These are phyloP conservation scores for Ailurus styani DNA, from an alignment of 2,113 vertebrate species.

Conservation along the genomic window DNA sequence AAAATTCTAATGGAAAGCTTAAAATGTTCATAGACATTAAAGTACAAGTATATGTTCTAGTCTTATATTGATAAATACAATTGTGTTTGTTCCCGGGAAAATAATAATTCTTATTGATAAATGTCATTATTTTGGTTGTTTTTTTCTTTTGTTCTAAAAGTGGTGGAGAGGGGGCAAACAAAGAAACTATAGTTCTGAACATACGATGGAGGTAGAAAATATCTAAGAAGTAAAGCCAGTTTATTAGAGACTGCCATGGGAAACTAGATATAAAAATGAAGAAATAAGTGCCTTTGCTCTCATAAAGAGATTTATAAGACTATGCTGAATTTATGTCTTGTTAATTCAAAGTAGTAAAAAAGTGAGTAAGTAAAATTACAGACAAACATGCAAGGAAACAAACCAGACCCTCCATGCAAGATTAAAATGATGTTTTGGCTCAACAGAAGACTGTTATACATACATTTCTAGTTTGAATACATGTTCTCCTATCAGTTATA, in stretches of 20 bases:
- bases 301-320: slow-evolving; percentile 66
- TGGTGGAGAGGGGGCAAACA: rapidly evolving
- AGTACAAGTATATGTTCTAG: not conserved
- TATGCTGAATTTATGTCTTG: slow-evolving; percentile 65
- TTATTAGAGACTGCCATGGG: slow-evolving; percentile 70
- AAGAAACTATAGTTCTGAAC: slow-evolving; percentile 33
- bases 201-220: slow-evolving; percentile 39
- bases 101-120: slow-evolving; percentile 70
- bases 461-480: not conserved
- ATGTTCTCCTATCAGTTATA: slow-evolving; percentile 67
- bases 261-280: slow-evolving; percentile 69
- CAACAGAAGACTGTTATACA: not conserved
- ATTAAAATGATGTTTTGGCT: not conserved
- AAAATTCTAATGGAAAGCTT: not conserved
- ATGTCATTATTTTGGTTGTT: slow-evolving; percentile 71
- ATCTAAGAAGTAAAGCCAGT: slow-evolving; percentile 58
- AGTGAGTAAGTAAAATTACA: not conserved
- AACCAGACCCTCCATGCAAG: not conserved
- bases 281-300: slow-evolving; percentile 56
- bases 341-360: slow-evolving; percentile 2
- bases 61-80: slow-evolving; percentile 54
- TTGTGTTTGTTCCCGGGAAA: slow-evolving; percentile 58
- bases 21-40: not conserved
- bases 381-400: not conserved
- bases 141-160: slow-evolving; percentile 42